These are phyloP conservation scores for Ditula angustiorana DNA, from an alignment of 2,888 invertebrate species.

Conservation along the genomic window DNA sequence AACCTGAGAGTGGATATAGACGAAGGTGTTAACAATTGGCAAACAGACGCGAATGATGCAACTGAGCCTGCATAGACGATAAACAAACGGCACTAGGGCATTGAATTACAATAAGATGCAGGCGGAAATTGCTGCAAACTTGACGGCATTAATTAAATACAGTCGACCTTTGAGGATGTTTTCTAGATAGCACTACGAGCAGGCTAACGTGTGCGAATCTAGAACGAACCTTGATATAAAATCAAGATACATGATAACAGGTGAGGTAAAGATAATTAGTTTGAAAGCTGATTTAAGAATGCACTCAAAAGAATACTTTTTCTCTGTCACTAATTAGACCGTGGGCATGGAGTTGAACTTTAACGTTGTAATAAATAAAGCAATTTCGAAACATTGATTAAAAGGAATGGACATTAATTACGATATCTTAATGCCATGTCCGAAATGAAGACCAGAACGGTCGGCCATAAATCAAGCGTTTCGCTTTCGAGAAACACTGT, in stretches of 20 bases:
- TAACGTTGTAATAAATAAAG: conserved; percentile 19
- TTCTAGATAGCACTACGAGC: conserved; percentile 27
- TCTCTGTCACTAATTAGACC: conserved; percentile 9
- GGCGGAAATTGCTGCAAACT: conserved; percentile 53
- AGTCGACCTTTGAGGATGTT: conserved; percentile 43
- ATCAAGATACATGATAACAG: conserved; percentile 12
- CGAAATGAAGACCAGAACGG: conserved; percentile 15
- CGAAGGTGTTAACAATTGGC: conserved; percentile 33
- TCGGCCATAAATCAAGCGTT: conserved; percentile 28
- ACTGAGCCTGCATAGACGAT: conserved; percentile 45
- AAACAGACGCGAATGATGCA: conserved; percentile 22
- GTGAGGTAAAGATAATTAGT: conserved; percentile 18
- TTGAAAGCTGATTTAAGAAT: conserved; percentile 15
- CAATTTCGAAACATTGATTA: conserved; percentile 21
- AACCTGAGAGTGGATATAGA: conserved; percentile 24
- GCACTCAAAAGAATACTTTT: not conserved
- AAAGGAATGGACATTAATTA: conserved; percentile 33
- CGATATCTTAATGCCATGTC: conserved; percentile 21
- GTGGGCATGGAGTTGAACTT: conserved; percentile 24
- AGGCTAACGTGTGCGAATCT: conserved; percentile 16
- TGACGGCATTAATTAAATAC: conserved; percentile 54
- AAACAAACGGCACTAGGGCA: conserved; percentile 49
- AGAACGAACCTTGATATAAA: conserved; percentile 22
- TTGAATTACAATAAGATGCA: conserved; percentile 51
- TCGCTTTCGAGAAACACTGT: conserved; percentile 29